These are phyloP conservation scores for Coelopa pilipes DNA, from an alignment of 2,888 invertebrate genomes.

Conservation along the genomic window DNA sequence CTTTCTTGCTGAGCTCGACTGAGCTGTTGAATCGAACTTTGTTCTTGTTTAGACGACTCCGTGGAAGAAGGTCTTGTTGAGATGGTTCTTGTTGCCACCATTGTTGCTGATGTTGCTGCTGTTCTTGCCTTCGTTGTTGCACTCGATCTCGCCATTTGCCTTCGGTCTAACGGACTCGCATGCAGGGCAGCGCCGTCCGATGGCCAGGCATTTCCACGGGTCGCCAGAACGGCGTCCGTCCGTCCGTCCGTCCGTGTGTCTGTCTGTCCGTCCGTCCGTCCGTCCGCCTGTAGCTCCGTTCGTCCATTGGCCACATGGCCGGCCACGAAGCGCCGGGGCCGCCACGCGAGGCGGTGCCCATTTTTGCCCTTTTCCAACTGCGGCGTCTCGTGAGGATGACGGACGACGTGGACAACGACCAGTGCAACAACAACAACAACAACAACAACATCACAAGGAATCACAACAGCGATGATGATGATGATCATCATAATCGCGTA, in stretches of 20 bases:
- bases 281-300: not conserved
- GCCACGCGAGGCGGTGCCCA: constrained; percentile 14
- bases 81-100: too few species aligned
- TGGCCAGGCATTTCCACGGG: too few species aligned
- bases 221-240: too few species aligned
- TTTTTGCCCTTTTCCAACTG: constrained; percentile 32
- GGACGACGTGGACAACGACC: constrained; percentile 5
- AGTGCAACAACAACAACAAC: not conserved
- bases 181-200: not conserved
- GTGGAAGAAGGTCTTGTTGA: too few species aligned
- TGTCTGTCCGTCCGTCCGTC: not conserved
- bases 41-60: not conserved
- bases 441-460: not conserved
- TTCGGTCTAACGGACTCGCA: constrained; percentile 13
- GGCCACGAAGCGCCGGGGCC: constrained; percentile 17
- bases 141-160: not conserved
- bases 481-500: too few species aligned
- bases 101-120: too few species aligned
- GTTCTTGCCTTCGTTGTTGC: too few species aligned
- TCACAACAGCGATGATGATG: too few species aligned
- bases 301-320: not conserved
- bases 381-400: constrained; percentile 9
- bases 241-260: too few species aligned
- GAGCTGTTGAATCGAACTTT: not conserved
- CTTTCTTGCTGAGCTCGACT: too few species aligned